These are phyloP conservation scores for Nomia melanderi DNA, from an alignment of 1,140 invertebrate species.

Conservation along the genomic window DNA sequence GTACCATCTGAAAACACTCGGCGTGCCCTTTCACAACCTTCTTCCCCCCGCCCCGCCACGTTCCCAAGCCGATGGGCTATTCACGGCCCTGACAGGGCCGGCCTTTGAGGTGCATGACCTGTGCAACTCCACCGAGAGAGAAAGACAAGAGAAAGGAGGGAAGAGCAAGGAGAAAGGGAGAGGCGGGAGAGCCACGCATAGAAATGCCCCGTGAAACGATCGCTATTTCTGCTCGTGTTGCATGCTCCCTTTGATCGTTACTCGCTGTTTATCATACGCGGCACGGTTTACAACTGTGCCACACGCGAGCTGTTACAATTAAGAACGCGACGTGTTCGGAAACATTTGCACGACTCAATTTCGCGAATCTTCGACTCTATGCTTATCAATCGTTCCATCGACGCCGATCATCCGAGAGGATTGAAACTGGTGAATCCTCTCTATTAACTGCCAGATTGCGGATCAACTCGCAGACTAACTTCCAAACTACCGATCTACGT, in stretches of 20 bases:
- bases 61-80: slow-evolving; percentile 58
- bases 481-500: too few species aligned
- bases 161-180: neutral
- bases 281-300: neutral
- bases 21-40: slow-evolving; percentile 50
- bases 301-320: slow-evolving; percentile 2
- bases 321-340: neutral
- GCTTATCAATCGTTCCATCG: too few species aligned
- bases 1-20: slow-evolving; percentile 55
- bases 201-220: slow-evolving; percentile 46
- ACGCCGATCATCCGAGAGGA: too few species aligned
- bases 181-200: slow-evolving; percentile 19
- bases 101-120: slow-evolving; percentile 61
- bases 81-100: slow-evolving; percentile 60
- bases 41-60: slow-evolving; percentile 11
- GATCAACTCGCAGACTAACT: too few species aligned
- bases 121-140: slow-evolving; percentile 46
- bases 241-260: slow-evolving; percentile 30
- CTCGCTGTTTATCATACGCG: slow-evolving; percentile 20
- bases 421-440: neutral
- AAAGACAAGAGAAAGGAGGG: neutral
- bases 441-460: too few species aligned
- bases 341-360: neutral
- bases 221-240: slow-evolving; percentile 35
- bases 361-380: neutral